Base-by-base conservation (phyloP, 2,888 invertebrate species). In the Campopleginae sp. region DNA sequence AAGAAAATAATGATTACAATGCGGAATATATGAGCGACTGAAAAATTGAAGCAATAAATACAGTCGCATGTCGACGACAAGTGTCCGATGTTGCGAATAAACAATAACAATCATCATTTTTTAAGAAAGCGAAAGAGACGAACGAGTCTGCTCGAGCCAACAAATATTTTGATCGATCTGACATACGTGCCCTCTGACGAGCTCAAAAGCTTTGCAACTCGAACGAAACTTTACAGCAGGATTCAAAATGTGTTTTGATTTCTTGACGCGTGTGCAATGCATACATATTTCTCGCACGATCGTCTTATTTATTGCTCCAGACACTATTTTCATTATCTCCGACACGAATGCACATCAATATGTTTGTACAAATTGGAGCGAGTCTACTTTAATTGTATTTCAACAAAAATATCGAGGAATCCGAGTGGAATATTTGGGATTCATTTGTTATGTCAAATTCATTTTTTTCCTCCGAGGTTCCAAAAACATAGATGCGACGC, bases 91-190 rank as follows among this genome's bases (percentile, higher is more conserved):
- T 12, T 27, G 10, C 14, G 19, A 27, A 27, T 58, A 58, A 58
- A 58, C 8, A 44, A 44, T 7, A 74, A 44, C 0, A 61, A 61
- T 10, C 19, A 27, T 44, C 6, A 74, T 44, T 72, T 51, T 48
- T 31, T 8, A n/a, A 72, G 2, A 33, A 72, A 23, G 8, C 68
- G 6, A 33, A 38, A 38, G 8, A 54, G 8, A 54, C 48, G 38
- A 72, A 38, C 19, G 51, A n/a, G 23, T 12, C 19, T n/a, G n/a
- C n/a, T 66, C 71, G 38, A 14, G 33, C n/a, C 27, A 10, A 14
- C 38, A 51, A 72, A 72, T 72, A 72, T 54, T 72, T 54, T 51
- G 14, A 27, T 27, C 58, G 58, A 23, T 54, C 12, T 58, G 14
- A 19, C 42, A 54, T 54, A 54, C 54, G 71, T 72, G 33, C 51